Conservation (phyloP, 1,140 invertebrate genomes). For the Saccostrea cuccullata region DNA sequence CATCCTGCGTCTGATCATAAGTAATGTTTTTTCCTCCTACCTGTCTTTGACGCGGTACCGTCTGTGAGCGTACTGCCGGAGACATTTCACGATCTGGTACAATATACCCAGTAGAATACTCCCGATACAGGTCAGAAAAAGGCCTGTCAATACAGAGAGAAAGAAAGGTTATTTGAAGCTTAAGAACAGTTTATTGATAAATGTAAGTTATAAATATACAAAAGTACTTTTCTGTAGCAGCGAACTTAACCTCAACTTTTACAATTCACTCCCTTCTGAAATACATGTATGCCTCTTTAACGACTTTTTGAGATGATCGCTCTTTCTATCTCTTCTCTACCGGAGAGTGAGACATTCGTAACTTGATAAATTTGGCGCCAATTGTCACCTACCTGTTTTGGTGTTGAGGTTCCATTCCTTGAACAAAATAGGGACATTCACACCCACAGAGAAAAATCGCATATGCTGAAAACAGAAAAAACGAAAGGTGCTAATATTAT, state of each 20-base stretch:
- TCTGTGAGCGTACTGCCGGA: constrained; percentile 66
- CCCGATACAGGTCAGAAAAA: constrained; percentile 62
- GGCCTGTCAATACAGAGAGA: constrained; percentile 42
- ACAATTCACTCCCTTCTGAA: too few relatives aligned
- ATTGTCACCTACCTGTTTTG: constrained; percentile 58
- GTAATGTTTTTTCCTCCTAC: constrained; percentile 39
- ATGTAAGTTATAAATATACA: too few relatives aligned
- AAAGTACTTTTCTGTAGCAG: too few relatives aligned
- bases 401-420: constrained; percentile 60
- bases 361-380: neutral
- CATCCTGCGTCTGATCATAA: too few relatives aligned
- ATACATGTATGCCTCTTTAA: too few relatives aligned
- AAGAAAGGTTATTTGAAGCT: neutral
- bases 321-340: too few relatives aligned
- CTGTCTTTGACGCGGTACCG: constrained; percentile 62
- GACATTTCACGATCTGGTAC: constrained; percentile 70
- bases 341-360: too few relatives aligned
- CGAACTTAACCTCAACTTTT: too few relatives aligned
- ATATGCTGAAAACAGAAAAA: constrained; percentile 52
- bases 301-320: too few relatives aligned
- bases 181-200: too few relatives aligned
- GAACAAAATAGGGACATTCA: constrained; percentile 59
- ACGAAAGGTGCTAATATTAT: neutral
- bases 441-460: constrained; percentile 55
- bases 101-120: constrained; percentile 66